These are phyloP conservation scores for Leucozona laternaria DNA, from an alignment of 2,888 invertebrate species.

Conservation along the genomic window DNA sequence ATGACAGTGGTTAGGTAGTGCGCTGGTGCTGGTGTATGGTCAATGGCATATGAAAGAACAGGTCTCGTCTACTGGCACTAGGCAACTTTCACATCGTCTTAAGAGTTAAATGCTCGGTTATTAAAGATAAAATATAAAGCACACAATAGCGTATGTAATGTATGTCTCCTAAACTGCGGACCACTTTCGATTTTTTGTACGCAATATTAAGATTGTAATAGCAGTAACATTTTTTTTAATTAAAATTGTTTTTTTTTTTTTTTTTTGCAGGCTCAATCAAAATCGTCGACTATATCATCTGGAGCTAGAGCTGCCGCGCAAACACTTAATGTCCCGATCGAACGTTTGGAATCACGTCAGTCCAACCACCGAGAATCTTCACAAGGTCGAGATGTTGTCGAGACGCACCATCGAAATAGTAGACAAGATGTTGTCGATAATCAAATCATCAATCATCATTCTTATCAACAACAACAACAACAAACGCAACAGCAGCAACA, in stretches of 20 bases:
- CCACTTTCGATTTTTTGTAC: conserved; percentile 63
- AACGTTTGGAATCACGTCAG: conserved; percentile 82
- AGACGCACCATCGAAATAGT: conserved; percentile 72
- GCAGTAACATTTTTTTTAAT: conserved; percentile 1
- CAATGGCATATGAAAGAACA: conserved; percentile 64
- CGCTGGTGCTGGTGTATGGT: conserved; percentile 37
- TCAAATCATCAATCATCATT: conserved; percentile 76
- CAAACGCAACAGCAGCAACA: conserved; percentile 77
- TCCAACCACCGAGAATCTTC: conserved; percentile 78
- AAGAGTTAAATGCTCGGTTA: conserved; percentile 31
- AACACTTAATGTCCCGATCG: conserved; percentile 83
- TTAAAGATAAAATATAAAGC: background rate
- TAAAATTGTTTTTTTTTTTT: background rate
- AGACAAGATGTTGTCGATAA: conserved; percentile 75
- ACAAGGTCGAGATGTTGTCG: conserved; percentile 55
- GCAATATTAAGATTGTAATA: conserved; percentile 36
- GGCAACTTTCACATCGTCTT: conserved; percentile 67
- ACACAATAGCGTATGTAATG: conserved; percentile 11
- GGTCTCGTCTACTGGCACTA: conserved; percentile 49
- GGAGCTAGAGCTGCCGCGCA: conserved; percentile 83
- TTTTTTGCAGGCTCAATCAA: conserved; percentile 81
- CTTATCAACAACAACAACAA: conserved; percentile 76
- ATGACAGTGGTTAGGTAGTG: conserved; percentile 15
- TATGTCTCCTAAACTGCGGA: conserved; percentile 40
- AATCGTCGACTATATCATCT: conserved; percentile 83